phyloP scores from a whole-genome alignment of 2,888 invertebrate species.

The Heliconius charithonia region DNA sequence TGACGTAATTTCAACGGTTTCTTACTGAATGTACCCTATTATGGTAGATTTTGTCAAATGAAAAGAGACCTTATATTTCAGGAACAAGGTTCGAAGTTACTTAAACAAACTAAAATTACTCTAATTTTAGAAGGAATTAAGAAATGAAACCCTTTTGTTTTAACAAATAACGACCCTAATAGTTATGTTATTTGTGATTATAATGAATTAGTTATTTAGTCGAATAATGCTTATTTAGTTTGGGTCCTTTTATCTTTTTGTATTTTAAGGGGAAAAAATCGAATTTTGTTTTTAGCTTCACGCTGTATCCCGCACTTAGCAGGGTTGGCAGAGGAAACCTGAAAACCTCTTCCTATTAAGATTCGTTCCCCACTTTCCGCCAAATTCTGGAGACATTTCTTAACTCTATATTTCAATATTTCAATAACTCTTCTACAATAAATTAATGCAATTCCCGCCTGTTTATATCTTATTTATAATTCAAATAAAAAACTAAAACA shows the following conservation, averaged over 20 bases:
- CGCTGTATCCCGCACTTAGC: too few relatives aligned
- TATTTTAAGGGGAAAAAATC: too few relatives aligned
- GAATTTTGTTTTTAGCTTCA: too few relatives aligned
- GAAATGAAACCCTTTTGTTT: slow-evolving; percentile 16
- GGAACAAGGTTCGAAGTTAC: neutral
- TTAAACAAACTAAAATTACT: neutral
- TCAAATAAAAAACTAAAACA: neutral
- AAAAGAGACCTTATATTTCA: neutral
- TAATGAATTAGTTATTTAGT: neutral
- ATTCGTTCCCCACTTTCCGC: neutral
- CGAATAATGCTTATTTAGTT: too few relatives aligned
- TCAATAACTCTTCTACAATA: too few relatives aligned
- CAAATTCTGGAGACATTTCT: too few relatives aligned
- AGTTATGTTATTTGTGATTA: neutral
- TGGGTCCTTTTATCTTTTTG: too few relatives aligned
- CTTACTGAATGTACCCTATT: slow-evolving; percentile 42
- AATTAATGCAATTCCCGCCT: neutral
- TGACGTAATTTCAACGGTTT: slow-evolving; percentile 48
- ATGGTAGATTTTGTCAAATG: neutral
- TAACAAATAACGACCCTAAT: neutral
- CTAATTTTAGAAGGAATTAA: slow-evolving; percentile 12
- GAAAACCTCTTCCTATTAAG: neutral
- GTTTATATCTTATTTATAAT: neutral
- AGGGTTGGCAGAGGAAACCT: too few relatives aligned
- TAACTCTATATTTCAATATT: neutral